Conservation (phyloP, 2,113 vertebrate genomes). For the Gadus chalcogrammus region DNA sequence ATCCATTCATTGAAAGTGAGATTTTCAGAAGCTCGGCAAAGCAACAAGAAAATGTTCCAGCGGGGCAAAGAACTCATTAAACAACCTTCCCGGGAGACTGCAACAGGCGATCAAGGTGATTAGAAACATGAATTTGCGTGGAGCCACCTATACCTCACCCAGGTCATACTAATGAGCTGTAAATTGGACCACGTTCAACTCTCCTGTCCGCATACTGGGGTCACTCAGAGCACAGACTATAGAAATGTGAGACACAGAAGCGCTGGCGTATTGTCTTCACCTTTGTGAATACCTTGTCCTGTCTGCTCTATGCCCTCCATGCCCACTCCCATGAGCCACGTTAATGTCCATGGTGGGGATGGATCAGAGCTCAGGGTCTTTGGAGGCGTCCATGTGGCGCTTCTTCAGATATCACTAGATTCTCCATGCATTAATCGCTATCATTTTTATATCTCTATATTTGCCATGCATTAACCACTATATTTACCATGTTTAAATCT, state of each 20-base stretch:
- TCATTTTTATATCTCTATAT: too few relatives aligned
- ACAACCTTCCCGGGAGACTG: background rate
- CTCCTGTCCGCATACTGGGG: conserved; percentile 4
- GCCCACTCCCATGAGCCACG: conserved; percentile 19
- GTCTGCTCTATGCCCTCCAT: conserved; percentile 31
- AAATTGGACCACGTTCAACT: conserved; percentile 11
- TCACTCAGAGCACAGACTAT: conserved; percentile 38
- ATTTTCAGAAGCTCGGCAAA: background rate
- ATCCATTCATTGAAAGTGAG: background rate
- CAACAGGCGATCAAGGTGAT: conserved; percentile 4
- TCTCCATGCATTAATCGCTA: too few relatives aligned
- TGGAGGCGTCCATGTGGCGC: conserved; percentile 29
- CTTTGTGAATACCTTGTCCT: conserved; percentile 11
- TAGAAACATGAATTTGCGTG: conserved; percentile 27
- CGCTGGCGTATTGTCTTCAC: background rate
- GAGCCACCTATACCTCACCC: conserved; percentile 28
- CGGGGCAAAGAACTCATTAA: background rate
- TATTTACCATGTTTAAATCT: too few relatives aligned
- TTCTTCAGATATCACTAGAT: conserved; percentile 7
- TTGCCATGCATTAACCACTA: too few relatives aligned
- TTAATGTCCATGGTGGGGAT: conserved; percentile 33
- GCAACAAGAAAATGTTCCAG: background rate
- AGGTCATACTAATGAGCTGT: conserved; percentile 33
- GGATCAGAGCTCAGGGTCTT: conserved; percentile 42
- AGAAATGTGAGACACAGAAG: conserved; percentile 30